phyloP scores from a whole-genome alignment of 53 echinoderm and acorn worm species.

The Temnopleurus reevesii region DNA sequence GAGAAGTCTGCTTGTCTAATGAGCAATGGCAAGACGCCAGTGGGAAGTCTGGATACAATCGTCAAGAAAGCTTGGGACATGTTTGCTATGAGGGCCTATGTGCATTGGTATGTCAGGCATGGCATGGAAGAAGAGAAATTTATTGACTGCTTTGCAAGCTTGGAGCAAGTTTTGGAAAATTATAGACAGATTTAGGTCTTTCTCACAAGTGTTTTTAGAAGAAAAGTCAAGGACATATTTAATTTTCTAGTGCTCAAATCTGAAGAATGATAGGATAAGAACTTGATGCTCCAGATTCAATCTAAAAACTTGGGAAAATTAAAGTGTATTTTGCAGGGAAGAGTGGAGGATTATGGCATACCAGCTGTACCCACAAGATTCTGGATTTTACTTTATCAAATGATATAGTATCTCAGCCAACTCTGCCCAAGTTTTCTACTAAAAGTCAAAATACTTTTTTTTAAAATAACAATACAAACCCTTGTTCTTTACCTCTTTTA shows the following conservation, averaged over 20 bases:
- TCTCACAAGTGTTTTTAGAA: neutral
- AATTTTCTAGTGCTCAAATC: neutral
- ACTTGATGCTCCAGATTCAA: too few species aligned
- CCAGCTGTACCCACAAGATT: too few species aligned
- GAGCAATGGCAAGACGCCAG: conserved; percentile 85
- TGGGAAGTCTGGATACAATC: conserved; percentile 65
- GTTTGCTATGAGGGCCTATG: conserved; percentile 98
- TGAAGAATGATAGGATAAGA: too few species aligned
- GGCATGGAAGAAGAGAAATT: conserved; percentile 97
- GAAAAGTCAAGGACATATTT: neutral
- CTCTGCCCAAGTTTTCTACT: too few species aligned
- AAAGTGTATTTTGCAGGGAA: too few species aligned
- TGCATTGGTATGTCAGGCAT: conserved; percentile 95
- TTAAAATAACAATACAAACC: too few species aligned
- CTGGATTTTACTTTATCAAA: too few species aligned
- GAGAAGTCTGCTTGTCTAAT: conserved; percentile 79
- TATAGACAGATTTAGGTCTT: conserved; percentile 61
- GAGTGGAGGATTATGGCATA: too few species aligned
- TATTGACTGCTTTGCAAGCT: conserved; percentile 93
- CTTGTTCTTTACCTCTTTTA: too few species aligned
- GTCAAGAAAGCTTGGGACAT: conserved; percentile 93
- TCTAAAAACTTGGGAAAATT: too few species aligned
- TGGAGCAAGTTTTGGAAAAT: conserved; percentile 85
- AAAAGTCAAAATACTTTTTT: too few species aligned
- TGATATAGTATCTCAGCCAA: too few species aligned